Conservation (phyloP, 2,888 invertebrate species). For the Tortricodes alternella region DNA sequence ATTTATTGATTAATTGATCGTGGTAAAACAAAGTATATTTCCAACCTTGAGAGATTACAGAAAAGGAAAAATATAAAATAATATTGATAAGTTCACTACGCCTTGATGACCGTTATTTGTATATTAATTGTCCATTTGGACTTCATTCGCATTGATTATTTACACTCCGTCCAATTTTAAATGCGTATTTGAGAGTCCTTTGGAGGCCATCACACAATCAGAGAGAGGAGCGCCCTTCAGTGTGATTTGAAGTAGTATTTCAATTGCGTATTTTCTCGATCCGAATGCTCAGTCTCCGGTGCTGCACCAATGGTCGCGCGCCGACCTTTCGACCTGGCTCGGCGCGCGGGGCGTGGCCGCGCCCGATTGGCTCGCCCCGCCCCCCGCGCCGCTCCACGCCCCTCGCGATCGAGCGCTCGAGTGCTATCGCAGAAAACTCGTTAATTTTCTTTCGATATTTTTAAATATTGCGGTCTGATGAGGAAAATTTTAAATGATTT, state of each 20-base stretch:
- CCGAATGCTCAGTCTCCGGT: constrained; percentile 34
- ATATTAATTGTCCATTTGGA: not conserved
- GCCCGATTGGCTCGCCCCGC: constrained; percentile 72
- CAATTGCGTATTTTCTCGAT: constrained; percentile 20
- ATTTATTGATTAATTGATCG: no score
- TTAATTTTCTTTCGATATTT: constrained; percentile 27
- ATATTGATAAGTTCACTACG: no score
- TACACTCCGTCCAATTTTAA: not conserved
- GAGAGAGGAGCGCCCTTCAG: not conserved
- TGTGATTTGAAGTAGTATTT: not conserved
- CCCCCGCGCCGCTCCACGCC: constrained; percentile 58
- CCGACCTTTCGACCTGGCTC: constrained; percentile 75
- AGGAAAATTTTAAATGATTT: constrained; percentile 14
- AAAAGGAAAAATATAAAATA: no score
- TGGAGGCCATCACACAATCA: not conserved
- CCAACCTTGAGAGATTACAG: no score
- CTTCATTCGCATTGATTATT: not conserved
- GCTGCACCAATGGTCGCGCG: constrained; percentile 61
- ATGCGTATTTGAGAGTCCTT: not conserved
- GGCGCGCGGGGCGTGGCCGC: constrained; percentile 75
- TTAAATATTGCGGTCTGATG: constrained; percentile 7
- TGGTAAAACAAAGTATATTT: no score
- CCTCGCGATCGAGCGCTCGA: constrained; percentile 47
- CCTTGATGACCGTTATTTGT: not conserved
- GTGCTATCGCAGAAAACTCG: constrained; percentile 38